Conservation (phyloP, 2,888 invertebrate species). For the Chorisops tibialis region DNA sequence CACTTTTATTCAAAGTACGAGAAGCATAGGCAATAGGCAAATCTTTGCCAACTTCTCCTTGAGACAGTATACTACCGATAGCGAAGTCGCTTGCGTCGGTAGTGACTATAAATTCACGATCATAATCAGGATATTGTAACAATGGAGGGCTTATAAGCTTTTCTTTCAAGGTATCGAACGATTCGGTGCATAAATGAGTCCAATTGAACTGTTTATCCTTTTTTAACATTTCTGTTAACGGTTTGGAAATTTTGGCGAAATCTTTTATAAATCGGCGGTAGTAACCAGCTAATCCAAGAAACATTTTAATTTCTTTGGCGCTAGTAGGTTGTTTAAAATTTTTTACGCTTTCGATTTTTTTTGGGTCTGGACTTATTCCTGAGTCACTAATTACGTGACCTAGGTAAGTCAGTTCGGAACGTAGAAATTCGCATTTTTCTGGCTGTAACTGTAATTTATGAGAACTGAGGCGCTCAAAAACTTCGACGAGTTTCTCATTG, state of each 20-base stretch:
- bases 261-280: neutral
- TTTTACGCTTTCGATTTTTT: too few species aligned
- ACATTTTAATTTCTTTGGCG: neutral
- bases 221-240: neutral
- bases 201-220: too few species aligned
- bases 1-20: neutral
- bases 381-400: conserved; percentile 41
- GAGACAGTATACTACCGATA: neutral
- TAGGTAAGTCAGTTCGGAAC: conserved; percentile 40
- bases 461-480: conserved; percentile 29
- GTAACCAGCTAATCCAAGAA: neutral
- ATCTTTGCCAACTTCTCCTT: neutral
- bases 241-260: neutral
- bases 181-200: too few species aligned
- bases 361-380: conserved; percentile 39
- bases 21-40: neutral
- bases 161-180: neutral
- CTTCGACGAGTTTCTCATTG: conserved; percentile 34
- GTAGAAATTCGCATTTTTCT: too few species aligned
- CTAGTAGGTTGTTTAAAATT: too few species aligned
- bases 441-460: conserved; percentile 33
- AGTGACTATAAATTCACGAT: neutral
- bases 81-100: neutral
- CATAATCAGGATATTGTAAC: conserved; percentile 10
- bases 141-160: neutral